Evolutionary conservation across 2,113 vertebrate species (phyloP).

Genomic region (Agelaius phoeniceus): DNA sequence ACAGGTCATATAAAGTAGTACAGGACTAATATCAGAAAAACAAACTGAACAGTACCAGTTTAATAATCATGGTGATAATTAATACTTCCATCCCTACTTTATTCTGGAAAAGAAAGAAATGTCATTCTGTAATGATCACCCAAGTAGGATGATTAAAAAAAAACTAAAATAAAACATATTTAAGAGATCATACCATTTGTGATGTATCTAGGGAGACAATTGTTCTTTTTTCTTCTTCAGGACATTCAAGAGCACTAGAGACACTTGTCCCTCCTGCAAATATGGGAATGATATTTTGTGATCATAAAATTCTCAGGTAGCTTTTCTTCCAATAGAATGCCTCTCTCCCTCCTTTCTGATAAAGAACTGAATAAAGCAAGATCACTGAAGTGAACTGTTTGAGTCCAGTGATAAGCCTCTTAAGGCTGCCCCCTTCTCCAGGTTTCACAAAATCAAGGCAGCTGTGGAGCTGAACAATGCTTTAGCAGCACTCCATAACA

Average conservation of each 20-base stretch:
- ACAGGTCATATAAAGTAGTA: not conserved
- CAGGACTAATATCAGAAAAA: not conserved
- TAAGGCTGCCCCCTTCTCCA: not conserved
- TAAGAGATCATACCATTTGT: constrained; percentile 86
- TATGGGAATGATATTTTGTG: not conserved
- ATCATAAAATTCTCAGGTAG: not conserved
- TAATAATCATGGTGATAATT: not conserved
- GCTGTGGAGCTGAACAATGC: not conserved
- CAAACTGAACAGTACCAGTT: not conserved
- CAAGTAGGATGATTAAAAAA: not conserved
- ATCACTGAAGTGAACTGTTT: not conserved
- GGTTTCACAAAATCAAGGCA: not conserved
- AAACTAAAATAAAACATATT: not conserved
- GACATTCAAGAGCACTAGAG: constrained; percentile 93
- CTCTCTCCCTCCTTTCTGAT: not conserved
- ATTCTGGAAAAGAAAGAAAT: not conserved
- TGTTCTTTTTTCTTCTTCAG: constrained; percentile 89
- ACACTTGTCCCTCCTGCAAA: constrained; percentile 94
- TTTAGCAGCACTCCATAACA: not conserved
- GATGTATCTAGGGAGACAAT: constrained; percentile 97
- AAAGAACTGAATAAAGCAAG: not conserved
- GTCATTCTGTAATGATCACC: not conserved
- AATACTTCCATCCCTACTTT: not conserved
- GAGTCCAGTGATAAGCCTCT: not conserved
- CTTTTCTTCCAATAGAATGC: not conserved